phyloP scores from a whole-genome alignment of 1,140 invertebrate genomes.

The Amyelois transitella region DNA sequence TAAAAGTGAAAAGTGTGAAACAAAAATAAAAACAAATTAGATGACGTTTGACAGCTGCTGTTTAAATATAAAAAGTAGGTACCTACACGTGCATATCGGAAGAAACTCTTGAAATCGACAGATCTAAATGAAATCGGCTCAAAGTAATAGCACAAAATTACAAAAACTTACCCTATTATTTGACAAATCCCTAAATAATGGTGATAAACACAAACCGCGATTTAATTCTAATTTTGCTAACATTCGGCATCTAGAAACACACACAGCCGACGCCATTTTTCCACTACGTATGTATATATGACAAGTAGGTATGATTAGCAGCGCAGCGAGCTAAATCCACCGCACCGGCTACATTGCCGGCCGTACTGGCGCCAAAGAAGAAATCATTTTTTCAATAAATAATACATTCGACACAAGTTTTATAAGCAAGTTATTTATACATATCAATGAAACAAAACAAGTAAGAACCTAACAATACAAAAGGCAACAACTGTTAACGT shows the following conservation, averaged over 20 bases:
- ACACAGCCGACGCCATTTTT: constrained; percentile 75
- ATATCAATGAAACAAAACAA: no score
- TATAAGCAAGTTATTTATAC: no score
- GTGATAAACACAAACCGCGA: constrained; percentile 72
- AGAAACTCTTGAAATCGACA: constrained; percentile 31
- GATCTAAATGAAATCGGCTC: constrained; percentile 43
- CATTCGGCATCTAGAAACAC: constrained; percentile 71
- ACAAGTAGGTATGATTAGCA: constrained; percentile 22
- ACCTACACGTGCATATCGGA: constrained; percentile 41
- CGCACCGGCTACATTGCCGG: constrained; percentile 23
- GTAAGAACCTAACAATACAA: no score
- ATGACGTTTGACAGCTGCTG: constrained; percentile 61
- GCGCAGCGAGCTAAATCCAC: constrained; percentile 6
- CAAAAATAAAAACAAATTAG: constrained; percentile 32
- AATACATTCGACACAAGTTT: no score
- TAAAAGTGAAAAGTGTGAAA: constrained; percentile 3
- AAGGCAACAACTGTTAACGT: no score
- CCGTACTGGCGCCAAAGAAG: constrained; percentile 27
- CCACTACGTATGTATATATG: constrained; percentile 52
- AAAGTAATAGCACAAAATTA: constrained; percentile 20
- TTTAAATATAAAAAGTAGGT: constrained; percentile 35
- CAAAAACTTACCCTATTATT: constrained; percentile 66
- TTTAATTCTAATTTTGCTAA: constrained; percentile 74
- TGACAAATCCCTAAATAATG: constrained; percentile 67
- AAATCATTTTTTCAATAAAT: no score